A percentile compares a stretch with the other conserved stretches of the same genome.
These are phyloP conservation scores for Hypanus sabinus DNA, from an alignment of 2,113 vertebrate genomes.

Conservation along the genomic window DNA sequence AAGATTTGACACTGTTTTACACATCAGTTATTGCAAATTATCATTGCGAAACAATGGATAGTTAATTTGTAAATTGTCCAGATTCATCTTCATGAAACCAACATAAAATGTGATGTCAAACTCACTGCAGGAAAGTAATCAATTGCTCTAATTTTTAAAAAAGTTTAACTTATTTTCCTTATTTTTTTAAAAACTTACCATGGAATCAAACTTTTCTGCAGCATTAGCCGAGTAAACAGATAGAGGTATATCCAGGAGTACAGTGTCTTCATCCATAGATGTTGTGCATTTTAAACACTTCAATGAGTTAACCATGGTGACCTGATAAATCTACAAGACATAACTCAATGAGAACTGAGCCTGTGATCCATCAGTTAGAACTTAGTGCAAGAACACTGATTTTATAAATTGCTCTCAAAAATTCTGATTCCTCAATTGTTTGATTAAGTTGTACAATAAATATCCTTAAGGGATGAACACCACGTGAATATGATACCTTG, in stretches of 20 bases:
- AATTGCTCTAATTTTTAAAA: neutral
- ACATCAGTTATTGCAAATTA: neutral
- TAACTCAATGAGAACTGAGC: neutral
- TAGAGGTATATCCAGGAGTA: neutral
- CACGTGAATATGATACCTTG: neutral
- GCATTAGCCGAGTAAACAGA: neutral
- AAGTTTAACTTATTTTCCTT: neutral
- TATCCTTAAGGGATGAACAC: neutral
- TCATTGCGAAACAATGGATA: neutral
- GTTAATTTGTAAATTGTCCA: neutral
- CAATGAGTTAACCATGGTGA: neutral
- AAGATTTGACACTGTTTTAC: neutral
- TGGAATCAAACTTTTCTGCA: no score
- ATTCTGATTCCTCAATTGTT: neutral
- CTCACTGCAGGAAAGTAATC: neutral
- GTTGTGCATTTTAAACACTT: neutral
- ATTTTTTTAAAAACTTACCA: neutral
- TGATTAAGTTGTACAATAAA: neutral
- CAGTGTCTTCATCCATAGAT: neutral
- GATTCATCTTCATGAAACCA: neutral
- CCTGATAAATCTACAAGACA: conserved; percentile 21
- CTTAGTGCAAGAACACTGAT: neutral
- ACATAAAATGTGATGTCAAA: neutral
- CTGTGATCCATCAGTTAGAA: neutral
- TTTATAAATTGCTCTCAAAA: neutral